Conservation (phyloP, 2,888 invertebrate species). For the Ceratothoa steindachneri region DNA sequence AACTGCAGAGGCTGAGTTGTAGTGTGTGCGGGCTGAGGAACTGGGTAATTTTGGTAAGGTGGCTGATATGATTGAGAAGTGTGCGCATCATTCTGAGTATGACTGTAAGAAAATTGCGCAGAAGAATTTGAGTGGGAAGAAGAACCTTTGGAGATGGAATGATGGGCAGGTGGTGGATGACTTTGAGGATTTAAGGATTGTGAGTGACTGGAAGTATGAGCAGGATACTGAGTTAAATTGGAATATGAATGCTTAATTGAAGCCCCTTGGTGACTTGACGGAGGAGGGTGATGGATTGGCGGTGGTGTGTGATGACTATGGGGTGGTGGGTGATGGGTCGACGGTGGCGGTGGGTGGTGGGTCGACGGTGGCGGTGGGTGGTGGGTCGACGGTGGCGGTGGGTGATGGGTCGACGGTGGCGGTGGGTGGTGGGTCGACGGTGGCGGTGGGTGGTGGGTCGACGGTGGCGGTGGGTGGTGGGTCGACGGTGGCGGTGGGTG, state of each 20-base stretch:
- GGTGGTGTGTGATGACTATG: conserved; percentile 18
- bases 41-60: background rate
- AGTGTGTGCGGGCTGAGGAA: background rate
- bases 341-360: conserved; percentile 4
- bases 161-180: conserved; percentile 10
- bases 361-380: conserved; percentile 6
- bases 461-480: background rate
- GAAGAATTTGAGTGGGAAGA: conserved; percentile 16
- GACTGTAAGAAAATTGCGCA: conserved; percentile 9
- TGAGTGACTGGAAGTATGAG: background rate
- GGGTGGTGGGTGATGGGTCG: conserved; percentile 10
- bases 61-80: conserved; percentile 16
- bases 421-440: background rate
- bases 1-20: background rate
- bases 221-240: background rate
- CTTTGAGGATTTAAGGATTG: background rate
- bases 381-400: background rate
- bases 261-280: conserved; percentile 9
- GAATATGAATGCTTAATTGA: background rate
- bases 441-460: background rate
- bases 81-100: background rate
- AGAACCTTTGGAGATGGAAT: background rate
- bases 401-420: background rate
- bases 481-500: background rate
- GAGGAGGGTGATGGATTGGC: conserved; percentile 14